Evolutionary conservation across 1,140 invertebrate species (phyloP), one percentile per base, ranked within the genome.

Genomic region (Ostrea edulis): DNA sequence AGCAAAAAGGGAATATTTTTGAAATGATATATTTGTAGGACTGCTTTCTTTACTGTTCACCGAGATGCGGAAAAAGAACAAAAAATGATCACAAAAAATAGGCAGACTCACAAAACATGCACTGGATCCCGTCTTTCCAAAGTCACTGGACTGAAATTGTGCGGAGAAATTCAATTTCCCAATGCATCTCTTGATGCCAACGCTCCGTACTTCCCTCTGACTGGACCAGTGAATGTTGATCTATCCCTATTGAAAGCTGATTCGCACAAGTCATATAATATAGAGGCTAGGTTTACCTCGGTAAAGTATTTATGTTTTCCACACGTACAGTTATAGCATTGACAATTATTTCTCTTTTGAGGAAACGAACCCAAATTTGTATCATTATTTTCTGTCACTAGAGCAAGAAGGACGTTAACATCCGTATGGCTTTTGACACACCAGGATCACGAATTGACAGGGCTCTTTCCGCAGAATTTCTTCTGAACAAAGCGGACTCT

Each of bases 241-340:
- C 87, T 98, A 0, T 97, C 96, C 2, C 93, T 99, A 4, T 96
- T 97, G 89, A 99, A 99, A 94, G 97, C 97, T 0, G 98, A 99
- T 95, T 93, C 91, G 1, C 94, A 95, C 81, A 84, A 82, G 22
- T 94, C 91, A 8, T 96, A 96, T 90, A 92, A 95, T 58, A 91
- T 96, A 22, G 93, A 95, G n/a, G 90, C 91, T 51, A 91, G 87
- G 85, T 68, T 88, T 25, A 86, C 87, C 17, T 84, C 93, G 81
- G 93, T 94, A 91, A 84, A 77, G 88, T 44, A n/a, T 62, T 20
- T 17, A 62, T n/a, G n/a, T 7, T n/a, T 62, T 20, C n/a, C 1
- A 62, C 7, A n/a, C n/a, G 55, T 17, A 62, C 0, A 14, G 3
- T 20, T n/a, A 62, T 8, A 17, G 2, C 55, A 62, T 20, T 20